Conservation (phyloP, 2,797 vertebrate species). For the Coranthus polyacanthus region DNA sequence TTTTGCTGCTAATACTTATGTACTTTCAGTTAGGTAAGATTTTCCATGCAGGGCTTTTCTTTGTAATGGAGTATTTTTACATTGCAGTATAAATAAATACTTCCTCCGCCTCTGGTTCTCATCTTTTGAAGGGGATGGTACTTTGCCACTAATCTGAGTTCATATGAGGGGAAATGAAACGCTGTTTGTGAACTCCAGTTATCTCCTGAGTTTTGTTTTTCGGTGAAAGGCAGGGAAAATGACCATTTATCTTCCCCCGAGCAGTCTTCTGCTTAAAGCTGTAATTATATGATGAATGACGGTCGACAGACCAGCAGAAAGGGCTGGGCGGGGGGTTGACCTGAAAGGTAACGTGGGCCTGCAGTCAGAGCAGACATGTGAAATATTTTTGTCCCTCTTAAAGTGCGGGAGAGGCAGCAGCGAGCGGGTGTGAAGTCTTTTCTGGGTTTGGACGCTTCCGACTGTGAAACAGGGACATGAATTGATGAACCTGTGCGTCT, state of each 20-base stretch:
- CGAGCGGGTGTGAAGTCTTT: slow-evolving; percentile 69
- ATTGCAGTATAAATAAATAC: too few relatives aligned
- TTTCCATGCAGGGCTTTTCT: too few relatives aligned
- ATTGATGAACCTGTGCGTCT: slow-evolving; percentile 9
- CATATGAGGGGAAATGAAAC: neutral
- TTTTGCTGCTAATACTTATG: too few relatives aligned
- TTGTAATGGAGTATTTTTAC: too few relatives aligned
- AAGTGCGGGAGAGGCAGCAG: slow-evolving; percentile 59
- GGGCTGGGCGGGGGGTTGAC: slow-evolving; percentile 25
- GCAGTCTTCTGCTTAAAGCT: slow-evolving; percentile 18
- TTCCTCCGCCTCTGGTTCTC: too few relatives aligned
- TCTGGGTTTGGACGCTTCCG: slow-evolving; percentile 32
- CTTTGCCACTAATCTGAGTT: slow-evolving; percentile 15
- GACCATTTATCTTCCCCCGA: neutral
- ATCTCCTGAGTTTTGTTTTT: neutral
- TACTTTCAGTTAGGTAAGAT: too few relatives aligned
- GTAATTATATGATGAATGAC: slow-evolving; percentile 50
- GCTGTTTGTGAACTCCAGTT: neutral
- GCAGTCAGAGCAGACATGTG: slow-evolving; percentile 71
- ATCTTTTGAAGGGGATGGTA: too few relatives aligned
- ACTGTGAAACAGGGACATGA: slow-evolving; percentile 29
- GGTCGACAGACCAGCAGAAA: slow-evolving; percentile 5
- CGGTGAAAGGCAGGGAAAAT: neutral
- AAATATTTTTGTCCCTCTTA: slow-evolving; percentile 76
- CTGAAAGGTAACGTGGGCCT: slow-evolving; percentile 52